phyloP scores from a whole-genome alignment of 2,797 vertebrate genomes.

The Alfaro cultratus region DNA sequence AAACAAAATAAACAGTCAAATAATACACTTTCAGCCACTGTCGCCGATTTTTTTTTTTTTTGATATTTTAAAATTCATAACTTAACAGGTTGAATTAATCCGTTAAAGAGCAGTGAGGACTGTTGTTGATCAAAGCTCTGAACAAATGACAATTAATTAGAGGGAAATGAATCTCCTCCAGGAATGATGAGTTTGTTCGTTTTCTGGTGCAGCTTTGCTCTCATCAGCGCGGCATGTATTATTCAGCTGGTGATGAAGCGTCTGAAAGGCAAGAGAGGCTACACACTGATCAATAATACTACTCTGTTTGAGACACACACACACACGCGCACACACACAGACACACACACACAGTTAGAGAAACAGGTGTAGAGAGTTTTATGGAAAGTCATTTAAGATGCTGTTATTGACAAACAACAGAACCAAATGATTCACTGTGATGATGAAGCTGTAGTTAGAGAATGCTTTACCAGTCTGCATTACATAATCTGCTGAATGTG shows the following conservation, averaged over 20 bases:
- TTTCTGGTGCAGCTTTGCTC: conserved; percentile 20
- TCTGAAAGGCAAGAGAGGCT: conserved; percentile 32
- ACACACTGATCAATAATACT: conserved; percentile 38
- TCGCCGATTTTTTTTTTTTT: background rate
- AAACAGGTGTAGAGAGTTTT: conserved; percentile 3
- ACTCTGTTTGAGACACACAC: background rate
- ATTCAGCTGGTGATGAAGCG: conserved; percentile 40
- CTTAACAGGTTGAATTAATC: background rate
- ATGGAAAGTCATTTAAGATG: conserved; percentile 9
- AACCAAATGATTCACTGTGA: conserved; percentile 27
- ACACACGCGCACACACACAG: too few relatives aligned
- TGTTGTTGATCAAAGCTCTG: background rate
- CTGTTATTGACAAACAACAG: conserved; percentile 5
- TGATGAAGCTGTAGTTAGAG: background rate
- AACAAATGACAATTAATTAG: background rate
- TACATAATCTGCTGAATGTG: background rate
- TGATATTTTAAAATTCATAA: background rate
- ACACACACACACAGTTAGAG: background rate
- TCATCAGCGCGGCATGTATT: conserved; percentile 39
- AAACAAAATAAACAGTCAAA: background rate
- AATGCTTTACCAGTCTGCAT: background rate
- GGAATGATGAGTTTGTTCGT: background rate
- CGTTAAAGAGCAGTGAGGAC: background rate
- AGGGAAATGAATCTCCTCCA: background rate
- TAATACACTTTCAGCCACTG: background rate